phyloP scores from a whole-genome alignment of 2,797 vertebrate genomes.

The Vipera ursinii region DNA sequence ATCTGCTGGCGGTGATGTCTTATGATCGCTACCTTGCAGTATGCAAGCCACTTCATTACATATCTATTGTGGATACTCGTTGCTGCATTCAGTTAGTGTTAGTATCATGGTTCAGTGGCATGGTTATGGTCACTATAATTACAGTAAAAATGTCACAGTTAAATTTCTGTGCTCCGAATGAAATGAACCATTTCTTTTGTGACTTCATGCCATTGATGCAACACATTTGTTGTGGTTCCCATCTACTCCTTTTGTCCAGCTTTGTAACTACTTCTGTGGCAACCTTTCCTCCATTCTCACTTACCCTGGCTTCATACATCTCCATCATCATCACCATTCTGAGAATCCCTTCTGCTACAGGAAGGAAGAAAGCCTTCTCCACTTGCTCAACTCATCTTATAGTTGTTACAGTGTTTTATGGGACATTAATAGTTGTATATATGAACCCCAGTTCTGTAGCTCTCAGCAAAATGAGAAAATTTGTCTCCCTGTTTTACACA shows the following conservation, averaged over 20 bases:
- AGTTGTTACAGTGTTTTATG: constrained; percentile 16
- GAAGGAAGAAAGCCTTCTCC: constrained; percentile 40
- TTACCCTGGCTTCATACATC: constrained; percentile 44
- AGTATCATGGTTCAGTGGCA: constrained; percentile 13
- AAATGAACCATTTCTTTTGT: constrained; percentile 56
- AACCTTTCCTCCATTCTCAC: constrained; percentile 43
- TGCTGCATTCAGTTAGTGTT: constrained; percentile 26
- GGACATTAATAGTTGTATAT: constrained; percentile 35
- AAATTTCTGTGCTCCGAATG: constrained; percentile 36
- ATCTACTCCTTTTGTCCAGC: constrained; percentile 31
- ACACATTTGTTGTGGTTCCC: constrained; percentile 48
- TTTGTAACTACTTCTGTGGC: constrained; percentile 47
- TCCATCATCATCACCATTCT: constrained; percentile 45
- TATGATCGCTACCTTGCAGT: constrained; percentile 42
- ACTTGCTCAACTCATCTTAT: constrained; percentile 48
- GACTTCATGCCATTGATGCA: constrained; percentile 52
- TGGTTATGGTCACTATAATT: background rate
- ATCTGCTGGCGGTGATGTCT: constrained; percentile 46
- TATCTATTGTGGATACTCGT: constrained; percentile 32
- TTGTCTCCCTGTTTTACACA: background rate
- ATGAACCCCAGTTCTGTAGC: background rate
- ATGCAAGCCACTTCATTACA: constrained; percentile 41
- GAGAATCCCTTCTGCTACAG: constrained; percentile 11
- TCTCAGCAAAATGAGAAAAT: background rate
- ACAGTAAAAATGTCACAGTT: background rate